Evolutionary conservation across 2,113 vertebrate species (phyloP), one percentile per base, ranked within the genome.

Genomic region (Pluvianellus socialis): DNA sequence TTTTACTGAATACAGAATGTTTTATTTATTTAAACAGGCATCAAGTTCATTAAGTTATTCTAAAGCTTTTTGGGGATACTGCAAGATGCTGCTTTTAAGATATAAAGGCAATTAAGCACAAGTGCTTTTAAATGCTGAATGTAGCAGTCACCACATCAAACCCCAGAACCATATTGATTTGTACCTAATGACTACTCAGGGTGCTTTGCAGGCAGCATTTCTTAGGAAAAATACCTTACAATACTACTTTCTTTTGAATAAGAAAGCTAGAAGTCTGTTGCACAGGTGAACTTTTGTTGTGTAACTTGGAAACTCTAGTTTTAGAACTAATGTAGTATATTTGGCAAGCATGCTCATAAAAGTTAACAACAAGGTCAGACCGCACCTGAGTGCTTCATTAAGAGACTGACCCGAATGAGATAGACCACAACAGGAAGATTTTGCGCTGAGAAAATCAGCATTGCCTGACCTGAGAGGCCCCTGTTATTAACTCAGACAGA

Each of bases 61-160:
- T 58, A 61, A 67, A 79, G 27, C 8, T 38, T 79, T 76, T 13
- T 0, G 4, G 0, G 0, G 28, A 40, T 61, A 56, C 9, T 38
- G 12, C 14, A 59, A 77, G 45, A 59, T 3, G 3, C 4, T 59
- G n/a, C 6, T 77, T 73, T 73, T 67, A 87, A 71, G 6, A 8
- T 26, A 82, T 21, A 72, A 2, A 79, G 38, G 17, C 9, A 70
- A 45, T 26, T 52, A 68, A 79, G 40, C 4, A 59, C 16, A 82
- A 45, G 6, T 53, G 9, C 17, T 79, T 88, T 70, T 62, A 75
- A 71, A 82, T n/a, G n/a, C 27, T 80, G 62, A 52, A 55, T 61
- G 35, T 2, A 72, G 62, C 18, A 65, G 24, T 28, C 35, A 67
- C 14, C 4, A 45, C 7, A 70, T 26, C 45, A 79, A 62, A 79